Base-by-base conservation (phyloP, 2,113 vertebrate species). In the Salvator merianae region DNA sequence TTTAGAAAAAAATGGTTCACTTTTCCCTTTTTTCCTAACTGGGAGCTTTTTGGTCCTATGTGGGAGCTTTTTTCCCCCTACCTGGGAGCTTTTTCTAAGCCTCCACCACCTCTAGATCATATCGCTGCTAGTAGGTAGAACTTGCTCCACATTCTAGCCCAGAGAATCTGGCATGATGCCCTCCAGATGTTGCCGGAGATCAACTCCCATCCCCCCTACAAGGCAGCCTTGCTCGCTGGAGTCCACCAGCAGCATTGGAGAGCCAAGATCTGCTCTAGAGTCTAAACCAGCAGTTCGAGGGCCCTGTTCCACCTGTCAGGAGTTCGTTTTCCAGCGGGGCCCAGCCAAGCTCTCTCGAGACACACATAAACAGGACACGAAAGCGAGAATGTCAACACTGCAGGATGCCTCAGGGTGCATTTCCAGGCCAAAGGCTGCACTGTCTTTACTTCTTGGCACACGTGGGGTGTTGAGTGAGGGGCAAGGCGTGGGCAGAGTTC, bases 401-500 rank as follows among this genome's bases (percentile, higher is more conserved):
- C 34, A 24, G 34, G 53, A 40, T 13, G 70, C 18, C 24, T 7
- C 7, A 34, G 53, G n/a, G n/a, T 36, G 7, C 26, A 26, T 3
- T 26, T 70, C 68, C 5, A 1, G 12, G 62, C 32, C 20, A 1
- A 22, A 26, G 78, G 40, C 2, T 47, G 55, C 38, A 26, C n/a
- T 5, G 32, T n/a, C 40, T 13, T 28, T 34, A 34, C 16, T 1
- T 47, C 65, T 5, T 5, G 1, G 7, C 10, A 2, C 86, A 87
- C 16, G 14, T 2, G 9, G 32, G 14, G 63, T 82, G 79, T 2
- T 1, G 1, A 16, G 86, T 77, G 1, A 97, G 93, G 0, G 65
- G 0, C 22, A 76, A 38, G 71, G 93, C 71, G 36, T 96, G 95
- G 1, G 71, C 1, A 0, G 96, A 97, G 32, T 14, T 77, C 97